phyloP scores from a whole-genome alignment of 2,113 vertebrate species.

The Rattus rattus region DNA sequence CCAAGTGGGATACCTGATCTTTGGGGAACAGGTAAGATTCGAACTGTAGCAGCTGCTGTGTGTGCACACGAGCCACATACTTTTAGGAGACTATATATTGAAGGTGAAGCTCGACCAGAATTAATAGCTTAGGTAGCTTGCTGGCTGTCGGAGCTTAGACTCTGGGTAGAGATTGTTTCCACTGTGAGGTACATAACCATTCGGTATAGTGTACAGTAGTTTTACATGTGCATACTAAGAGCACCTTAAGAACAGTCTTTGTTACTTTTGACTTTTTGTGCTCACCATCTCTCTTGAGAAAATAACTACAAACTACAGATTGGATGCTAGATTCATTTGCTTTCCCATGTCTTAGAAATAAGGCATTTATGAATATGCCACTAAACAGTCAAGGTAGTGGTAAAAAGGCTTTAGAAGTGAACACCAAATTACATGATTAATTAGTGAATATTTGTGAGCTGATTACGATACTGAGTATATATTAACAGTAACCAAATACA shows the following conservation, averaged over 20 bases:
- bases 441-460: constrained; percentile 51
- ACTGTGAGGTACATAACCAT: background rate
- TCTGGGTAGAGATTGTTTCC: background rate
- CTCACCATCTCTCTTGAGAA: constrained; percentile 44
- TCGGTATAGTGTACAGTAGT: background rate
- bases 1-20: background rate
- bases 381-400: background rate
- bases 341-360: background rate
- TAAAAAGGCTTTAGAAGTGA: constrained; percentile 42
- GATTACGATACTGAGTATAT: constrained; percentile 47
- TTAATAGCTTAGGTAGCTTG: background rate
- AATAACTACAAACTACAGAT: background rate
- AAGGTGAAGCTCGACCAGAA: background rate
- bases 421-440: background rate
- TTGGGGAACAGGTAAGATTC: too few species aligned
- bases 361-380: constrained; percentile 36
- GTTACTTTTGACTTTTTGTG: background rate
- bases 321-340: constrained; percentile 20
- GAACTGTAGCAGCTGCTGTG: too few species aligned
- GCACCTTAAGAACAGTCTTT: background rate
- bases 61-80: background rate
- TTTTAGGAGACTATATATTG: background rate
- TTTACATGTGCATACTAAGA: background rate
- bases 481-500: constrained; percentile 53
- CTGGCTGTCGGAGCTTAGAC: background rate